phyloP scores from a whole-genome alignment of 2,113 vertebrate species.

The Oncorhynchus keta region DNA sequence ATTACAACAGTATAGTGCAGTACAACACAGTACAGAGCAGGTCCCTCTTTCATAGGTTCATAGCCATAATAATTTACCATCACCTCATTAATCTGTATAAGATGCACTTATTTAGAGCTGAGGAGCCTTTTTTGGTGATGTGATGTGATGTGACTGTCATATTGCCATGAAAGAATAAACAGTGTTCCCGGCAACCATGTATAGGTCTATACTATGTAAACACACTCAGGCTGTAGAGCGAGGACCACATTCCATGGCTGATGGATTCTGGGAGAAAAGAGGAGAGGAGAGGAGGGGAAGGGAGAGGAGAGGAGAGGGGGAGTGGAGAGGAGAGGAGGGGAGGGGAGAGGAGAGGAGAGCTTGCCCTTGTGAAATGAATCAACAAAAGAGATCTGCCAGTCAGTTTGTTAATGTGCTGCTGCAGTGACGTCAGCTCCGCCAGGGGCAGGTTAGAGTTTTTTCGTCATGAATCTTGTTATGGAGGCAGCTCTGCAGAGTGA shows the following conservation, averaged over 20 bases:
- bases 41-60: background rate
- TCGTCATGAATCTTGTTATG: background rate
- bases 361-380: slow-evolving; percentile 64
- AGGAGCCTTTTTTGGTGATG: background rate
- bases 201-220: background rate
- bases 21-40: background rate
- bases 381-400: slow-evolving; percentile 68
- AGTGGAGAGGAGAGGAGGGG: too few relatives aligned
- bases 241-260: too few relatives aligned
- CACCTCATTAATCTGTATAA: background rate
- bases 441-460: background rate
- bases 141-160: background rate
- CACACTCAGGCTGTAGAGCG: background rate
- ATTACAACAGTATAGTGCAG: background rate
- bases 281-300: too few relatives aligned
- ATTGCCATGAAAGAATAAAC: background rate
- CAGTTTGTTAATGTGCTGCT: slow-evolving; percentile 61
- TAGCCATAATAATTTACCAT: background rate
- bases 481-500: too few relatives aligned
- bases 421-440: slow-evolving; percentile 7
- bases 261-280: too few relatives aligned
- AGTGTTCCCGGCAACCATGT: background rate
- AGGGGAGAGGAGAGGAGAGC: slow-evolving; percentile 31
- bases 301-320: too few relatives aligned
- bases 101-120: background rate